phyloP scores from a whole-genome alignment of 1,140 invertebrate species.

The Dermatophagoides farinae region DNA sequence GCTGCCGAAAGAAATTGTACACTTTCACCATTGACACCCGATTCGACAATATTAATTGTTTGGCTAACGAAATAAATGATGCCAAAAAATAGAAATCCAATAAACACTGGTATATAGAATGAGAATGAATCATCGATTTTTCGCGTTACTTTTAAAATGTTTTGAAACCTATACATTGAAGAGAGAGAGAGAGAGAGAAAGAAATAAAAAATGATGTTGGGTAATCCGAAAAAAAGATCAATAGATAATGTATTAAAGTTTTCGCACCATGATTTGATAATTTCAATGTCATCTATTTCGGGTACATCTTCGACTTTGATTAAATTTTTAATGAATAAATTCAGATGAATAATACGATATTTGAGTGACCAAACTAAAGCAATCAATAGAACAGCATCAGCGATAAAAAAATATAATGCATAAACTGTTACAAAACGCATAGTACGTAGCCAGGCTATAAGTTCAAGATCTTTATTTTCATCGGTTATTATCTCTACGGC shows the following conservation, averaged over 20 bases:
- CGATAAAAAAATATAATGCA: not conserved
- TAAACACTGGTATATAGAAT: not conserved
- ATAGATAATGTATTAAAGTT: not conserved
- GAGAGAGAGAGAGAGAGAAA: too few species aligned
- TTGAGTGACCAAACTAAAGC: not conserved
- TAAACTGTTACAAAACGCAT: not conserved
- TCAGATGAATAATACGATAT: not conserved
- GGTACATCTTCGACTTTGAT: not conserved
- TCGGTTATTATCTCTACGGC: not conserved
- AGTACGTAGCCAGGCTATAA: not conserved
- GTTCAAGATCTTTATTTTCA: not conserved
- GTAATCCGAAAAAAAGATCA: not conserved
- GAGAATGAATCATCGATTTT: slow-evolving; percentile 2
- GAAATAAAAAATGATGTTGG: not conserved
- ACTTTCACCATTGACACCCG: not conserved
- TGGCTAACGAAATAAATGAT: not conserved
- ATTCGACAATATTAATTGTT: not conserved
- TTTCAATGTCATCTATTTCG: not conserved
- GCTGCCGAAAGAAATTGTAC: not conserved
- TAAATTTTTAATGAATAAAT: not conserved
- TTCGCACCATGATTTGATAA: not conserved
- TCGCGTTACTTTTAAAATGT: not conserved
- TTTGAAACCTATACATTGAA: not conserved
- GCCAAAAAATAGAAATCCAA: slow-evolving; percentile 3
- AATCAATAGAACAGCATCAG: not conserved